Evolutionary conservation across 2,888 invertebrate species (phyloP).

Genomic region (Octodonta nipae): DNA sequence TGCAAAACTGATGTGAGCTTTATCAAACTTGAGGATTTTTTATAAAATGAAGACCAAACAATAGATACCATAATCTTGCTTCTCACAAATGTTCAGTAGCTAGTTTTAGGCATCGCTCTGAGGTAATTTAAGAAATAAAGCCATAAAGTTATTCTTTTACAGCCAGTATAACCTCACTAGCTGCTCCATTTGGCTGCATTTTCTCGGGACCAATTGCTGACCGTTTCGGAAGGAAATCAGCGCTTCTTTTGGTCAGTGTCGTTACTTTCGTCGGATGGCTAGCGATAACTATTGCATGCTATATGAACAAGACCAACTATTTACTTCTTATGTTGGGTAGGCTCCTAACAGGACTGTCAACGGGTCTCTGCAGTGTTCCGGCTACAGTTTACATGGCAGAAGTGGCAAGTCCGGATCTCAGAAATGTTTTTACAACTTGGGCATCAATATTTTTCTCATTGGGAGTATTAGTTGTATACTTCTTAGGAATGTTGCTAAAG

Average conservation of each 20-base stretch:
- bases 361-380: slow-evolving; percentile 42
- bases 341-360: slow-evolving; percentile 37
- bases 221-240: slow-evolving; percentile 38
- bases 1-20: no score
- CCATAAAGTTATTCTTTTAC: slow-evolving; percentile 23
- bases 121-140: no score
- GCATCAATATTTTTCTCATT: slow-evolving; percentile 39
- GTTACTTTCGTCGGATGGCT: slow-evolving; percentile 42
- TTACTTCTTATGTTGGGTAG: slow-evolving; percentile 36
- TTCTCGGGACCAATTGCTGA: slow-evolving; percentile 40
- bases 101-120: no score
- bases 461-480: slow-evolving; percentile 41
- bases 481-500: slow-evolving; percentile 38
- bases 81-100: no score
- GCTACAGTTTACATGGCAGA: slow-evolving; percentile 44
- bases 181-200: slow-evolving; percentile 43
- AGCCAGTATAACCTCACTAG: slow-evolving; percentile 43
- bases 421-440: slow-evolving; percentile 43
- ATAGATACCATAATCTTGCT: no score
- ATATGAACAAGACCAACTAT: slow-evolving; percentile 21
- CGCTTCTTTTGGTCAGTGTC: slow-evolving; percentile 37
- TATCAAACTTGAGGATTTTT: no score
- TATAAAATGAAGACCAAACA: no score
- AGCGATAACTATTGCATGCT: slow-evolving; percentile 34
- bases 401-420: slow-evolving; percentile 34